phyloP scores from a whole-genome alignment of 1,140 invertebrate species.

The Penaeus indicus region DNA sequence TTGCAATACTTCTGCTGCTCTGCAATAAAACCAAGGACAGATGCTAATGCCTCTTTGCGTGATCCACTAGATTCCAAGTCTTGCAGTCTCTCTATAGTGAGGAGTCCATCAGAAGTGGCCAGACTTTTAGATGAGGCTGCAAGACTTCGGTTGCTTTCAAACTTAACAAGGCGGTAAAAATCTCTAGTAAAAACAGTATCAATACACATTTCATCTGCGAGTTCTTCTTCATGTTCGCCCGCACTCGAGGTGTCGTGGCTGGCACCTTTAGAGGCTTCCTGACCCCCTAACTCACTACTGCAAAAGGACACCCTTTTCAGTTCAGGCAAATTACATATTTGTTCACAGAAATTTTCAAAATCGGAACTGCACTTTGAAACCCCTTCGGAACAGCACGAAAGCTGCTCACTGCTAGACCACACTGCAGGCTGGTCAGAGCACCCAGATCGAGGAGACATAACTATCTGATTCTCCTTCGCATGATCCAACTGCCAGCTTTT shows the following conservation, averaged over 20 bases:
- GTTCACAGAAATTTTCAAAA: slow-evolving; percentile 65
- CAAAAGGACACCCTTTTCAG: slow-evolving; percentile 79
- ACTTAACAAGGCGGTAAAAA: slow-evolving; percentile 64
- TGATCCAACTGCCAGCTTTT: slow-evolving; percentile 62
- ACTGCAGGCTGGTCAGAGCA: slow-evolving; percentile 63
- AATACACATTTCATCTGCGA: slow-evolving; percentile 69
- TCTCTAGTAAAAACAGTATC: slow-evolving; percentile 65
- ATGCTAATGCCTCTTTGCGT: slow-evolving; percentile 79
- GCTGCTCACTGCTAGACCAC: slow-evolving; percentile 64
- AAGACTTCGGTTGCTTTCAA: slow-evolving; percentile 63
- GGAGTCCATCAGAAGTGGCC: slow-evolving; percentile 52
- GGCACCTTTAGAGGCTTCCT: slow-evolving; percentile 72
- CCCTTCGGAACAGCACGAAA: slow-evolving; percentile 64
- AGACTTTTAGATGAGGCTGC: slow-evolving; percentile 78
- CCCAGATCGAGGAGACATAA: slow-evolving; percentile 54
- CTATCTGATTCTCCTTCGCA: slow-evolving; percentile 47
- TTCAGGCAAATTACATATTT: slow-evolving; percentile 73
- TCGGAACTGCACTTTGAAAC: slow-evolving; percentile 63
- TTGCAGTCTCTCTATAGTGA: slow-evolving; percentile 62
- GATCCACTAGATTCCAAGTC: slow-evolving; percentile 53
- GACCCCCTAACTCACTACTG: slow-evolving; percentile 74
- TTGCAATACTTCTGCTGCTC: slow-evolving; percentile 81
- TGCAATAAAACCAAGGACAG: slow-evolving; percentile 81
- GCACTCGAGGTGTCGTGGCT: slow-evolving; percentile 56
- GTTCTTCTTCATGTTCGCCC: slow-evolving; percentile 66